phyloP scores from a whole-genome alignment of 1,140 invertebrate genomes.

The Drosophila ercepeae region DNA sequence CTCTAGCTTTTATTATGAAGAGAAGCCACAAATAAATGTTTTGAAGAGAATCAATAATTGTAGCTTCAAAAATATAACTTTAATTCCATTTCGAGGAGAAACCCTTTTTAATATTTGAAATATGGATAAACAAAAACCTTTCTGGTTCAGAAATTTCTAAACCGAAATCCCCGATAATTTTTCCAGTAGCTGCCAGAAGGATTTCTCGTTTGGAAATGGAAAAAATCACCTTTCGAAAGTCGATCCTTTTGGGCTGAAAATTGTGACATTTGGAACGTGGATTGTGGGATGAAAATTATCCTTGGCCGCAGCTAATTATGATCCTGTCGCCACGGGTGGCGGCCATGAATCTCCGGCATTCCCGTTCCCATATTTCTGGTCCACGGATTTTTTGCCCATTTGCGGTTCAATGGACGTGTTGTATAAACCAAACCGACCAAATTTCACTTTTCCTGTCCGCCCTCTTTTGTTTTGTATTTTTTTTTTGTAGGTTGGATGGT shows the following conservation, averaged over 20 bases:
- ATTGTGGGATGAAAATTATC: conserved; percentile 52
- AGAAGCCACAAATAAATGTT: too few relatives aligned
- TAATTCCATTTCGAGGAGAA: too few relatives aligned
- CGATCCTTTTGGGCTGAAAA: conserved; percentile 3
- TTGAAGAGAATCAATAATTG: too few relatives aligned
- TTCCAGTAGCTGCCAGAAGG: not conserved
- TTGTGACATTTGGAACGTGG: conserved; percentile 21
- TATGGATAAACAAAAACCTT: not conserved
- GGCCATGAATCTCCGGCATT: not conserved
- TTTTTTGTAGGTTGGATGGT: too few relatives aligned
- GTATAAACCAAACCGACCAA: not conserved
- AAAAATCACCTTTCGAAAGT: conserved; percentile 32
- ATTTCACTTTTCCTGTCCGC: conserved; percentile 37
- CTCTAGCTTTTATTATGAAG: too few relatives aligned
- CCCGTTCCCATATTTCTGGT: not conserved
- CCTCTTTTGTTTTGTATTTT: conserved; percentile 1
- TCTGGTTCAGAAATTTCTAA: not conserved
- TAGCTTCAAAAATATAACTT: too few relatives aligned
- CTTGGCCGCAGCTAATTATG: conserved; percentile 71
- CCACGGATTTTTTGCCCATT: conserved; percentile 10
- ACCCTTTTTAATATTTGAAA: too few relatives aligned
- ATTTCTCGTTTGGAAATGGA: not conserved
- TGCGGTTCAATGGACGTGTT: conserved; percentile 50
- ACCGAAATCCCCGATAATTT: not conserved
- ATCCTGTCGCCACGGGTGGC: conserved; percentile 55